Conservation (phyloP, 2,888 invertebrate species). For the Torymus aiolomorphi region DNA sequence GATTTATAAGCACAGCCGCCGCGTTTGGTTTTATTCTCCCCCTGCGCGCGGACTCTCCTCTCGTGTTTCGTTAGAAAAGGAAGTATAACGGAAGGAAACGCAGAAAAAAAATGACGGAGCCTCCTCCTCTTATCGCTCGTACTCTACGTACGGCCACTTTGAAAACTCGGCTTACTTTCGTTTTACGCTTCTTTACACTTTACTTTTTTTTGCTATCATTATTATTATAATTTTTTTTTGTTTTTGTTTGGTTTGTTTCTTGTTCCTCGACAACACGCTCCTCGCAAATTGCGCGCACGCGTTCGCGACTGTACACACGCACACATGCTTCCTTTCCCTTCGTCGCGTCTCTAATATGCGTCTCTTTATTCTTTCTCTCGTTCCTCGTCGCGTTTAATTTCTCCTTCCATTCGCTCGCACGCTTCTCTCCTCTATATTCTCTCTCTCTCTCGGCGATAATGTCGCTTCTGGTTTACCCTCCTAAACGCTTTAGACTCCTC, state of each 20-base stretch:
- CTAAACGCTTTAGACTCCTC: constrained; percentile 31
- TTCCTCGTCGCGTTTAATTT: no score
- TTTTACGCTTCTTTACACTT: not conserved
- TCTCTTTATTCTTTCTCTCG: no score
- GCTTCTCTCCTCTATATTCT: constrained; percentile 10
- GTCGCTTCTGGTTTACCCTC: not conserved
- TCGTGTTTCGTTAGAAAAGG: not conserved
- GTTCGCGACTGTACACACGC: no score
- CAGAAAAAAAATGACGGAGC: constrained; percentile 5
- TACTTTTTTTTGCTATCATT: no score
- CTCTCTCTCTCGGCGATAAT: constrained; percentile 25
- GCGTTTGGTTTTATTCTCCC: constrained; percentile 9
- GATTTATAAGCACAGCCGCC: not conserved
- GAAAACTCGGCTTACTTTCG: constrained; percentile 41
- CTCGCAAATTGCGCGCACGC: constrained; percentile 31
- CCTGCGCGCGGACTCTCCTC: not conserved
- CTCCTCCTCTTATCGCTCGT: not conserved
- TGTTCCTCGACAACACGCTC: constrained; percentile 8
- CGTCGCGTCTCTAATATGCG: no score
- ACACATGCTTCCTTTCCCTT: no score
- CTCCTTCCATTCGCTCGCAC: not conserved
- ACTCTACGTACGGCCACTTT: constrained; percentile 1
- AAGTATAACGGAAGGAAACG: not conserved
- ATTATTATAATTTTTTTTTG: constrained; percentile 8
- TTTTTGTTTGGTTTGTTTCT: not conserved